Evolutionary conservation across 2,797 vertebrate species (phyloP), one percentile per base, ranked within the genome.

Genomic region (Alfaro cultratus): DNA sequence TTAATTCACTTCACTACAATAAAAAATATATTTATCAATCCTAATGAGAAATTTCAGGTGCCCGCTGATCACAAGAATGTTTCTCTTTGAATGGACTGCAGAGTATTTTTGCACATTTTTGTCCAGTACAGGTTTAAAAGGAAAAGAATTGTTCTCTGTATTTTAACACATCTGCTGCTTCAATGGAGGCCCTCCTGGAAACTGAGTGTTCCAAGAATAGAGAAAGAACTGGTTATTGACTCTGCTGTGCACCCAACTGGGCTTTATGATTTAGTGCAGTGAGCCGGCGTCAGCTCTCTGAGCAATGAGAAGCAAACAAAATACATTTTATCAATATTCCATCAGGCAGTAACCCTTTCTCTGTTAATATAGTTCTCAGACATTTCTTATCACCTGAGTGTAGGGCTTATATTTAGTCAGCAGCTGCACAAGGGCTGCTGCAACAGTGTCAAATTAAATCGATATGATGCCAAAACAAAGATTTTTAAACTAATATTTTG

Each of bases 261-360:
- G 92, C 90, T 94, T 93, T 91, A 91, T 93, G 92, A 94, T 93
- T 94, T 94, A 94, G 92, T 94, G 94, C 94, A 94, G 91, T 64
- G 91, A 94, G 94, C 86, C 91, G 23, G 51, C 51, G 80, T 95
- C 90, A 93, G 92, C 90, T 93, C 93, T 94, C 93, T 73, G 80
- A 93, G 92, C 92, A 93, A 91, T 91, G 91, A 87, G 89, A 85
- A 81, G 87, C 90, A 91, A 92, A 94, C 89, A 94, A 93, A 95
- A 94, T 92, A 90, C 88, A 91, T 91, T 95, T 94, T 93, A 94
- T 95, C 94, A 93, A 95, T 94, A 95, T 94, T 95, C 92, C 91
- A 94, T 95, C 93, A 94, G 89, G 82, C 89, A 87, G 79, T 78
- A 87, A 89, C 91, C 88, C 75, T 92, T 84, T 93, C 88, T 79